phyloP scores from a whole-genome alignment of 2,888 invertebrate genomes.

The Leucoma salicis region DNA sequence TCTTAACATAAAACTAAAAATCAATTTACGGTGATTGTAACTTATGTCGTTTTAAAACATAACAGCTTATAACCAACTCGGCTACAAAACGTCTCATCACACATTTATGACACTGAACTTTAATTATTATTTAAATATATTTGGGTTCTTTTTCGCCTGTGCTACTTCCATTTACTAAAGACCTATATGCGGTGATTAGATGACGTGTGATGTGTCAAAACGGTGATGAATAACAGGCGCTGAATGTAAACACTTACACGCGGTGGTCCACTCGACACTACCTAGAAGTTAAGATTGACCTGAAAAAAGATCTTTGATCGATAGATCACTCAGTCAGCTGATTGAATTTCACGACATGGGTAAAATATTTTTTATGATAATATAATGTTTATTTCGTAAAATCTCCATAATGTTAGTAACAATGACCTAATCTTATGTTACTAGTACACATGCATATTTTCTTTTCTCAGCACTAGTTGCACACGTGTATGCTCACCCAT shows the following conservation, averaged over 20 bases:
- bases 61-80: constrained; percentile 12
- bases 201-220: constrained; percentile 69
- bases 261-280: constrained; percentile 42
- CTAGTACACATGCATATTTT: too few species aligned
- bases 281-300: constrained; percentile 35
- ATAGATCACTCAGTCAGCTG: constrained; percentile 10
- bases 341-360: neutral
- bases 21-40: constrained; percentile 1
- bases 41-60: constrained; percentile 23
- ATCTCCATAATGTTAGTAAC: too few species aligned
- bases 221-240: constrained; percentile 73
- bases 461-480: too few species aligned
- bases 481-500: too few species aligned
- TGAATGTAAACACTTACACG: constrained; percentile 67
- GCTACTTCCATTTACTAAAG: neutral
- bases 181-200: constrained; percentile 19
- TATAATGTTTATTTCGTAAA: too few species aligned
- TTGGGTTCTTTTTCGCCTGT: constrained; percentile 19
- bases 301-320: constrained; percentile 25
- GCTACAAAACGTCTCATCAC: constrained; percentile 15
- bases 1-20: constrained; percentile 6
- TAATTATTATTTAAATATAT: neutral
- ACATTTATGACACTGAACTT: constrained; percentile 7
- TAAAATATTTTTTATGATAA: too few species aligned
- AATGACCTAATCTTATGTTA: too few species aligned